Evolutionary conservation across 2,797 vertebrate genomes (phyloP).

Genomic region (Sphaeramia orbicularis): DNA sequence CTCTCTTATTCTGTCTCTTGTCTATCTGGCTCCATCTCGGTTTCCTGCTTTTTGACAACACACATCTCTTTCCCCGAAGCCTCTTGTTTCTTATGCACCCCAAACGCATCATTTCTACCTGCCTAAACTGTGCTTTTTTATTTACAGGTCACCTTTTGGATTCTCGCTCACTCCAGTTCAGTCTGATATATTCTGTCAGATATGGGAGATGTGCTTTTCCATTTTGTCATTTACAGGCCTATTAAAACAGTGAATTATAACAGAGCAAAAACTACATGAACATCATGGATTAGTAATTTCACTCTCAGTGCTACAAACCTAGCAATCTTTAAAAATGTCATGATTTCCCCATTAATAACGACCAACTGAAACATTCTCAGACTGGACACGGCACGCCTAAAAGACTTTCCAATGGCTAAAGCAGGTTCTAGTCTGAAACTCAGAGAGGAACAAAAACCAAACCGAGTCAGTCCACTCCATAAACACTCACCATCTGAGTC

Average conservation of each 20-base stretch:
- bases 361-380: no score
- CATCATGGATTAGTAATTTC: neutral
- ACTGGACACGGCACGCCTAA: no score
- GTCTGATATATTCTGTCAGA: neutral
- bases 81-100: slow-evolving; percentile 29
- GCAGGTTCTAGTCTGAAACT: no score
- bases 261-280: neutral
- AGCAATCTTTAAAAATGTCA: slow-evolving; percentile 15
- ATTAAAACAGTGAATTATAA: slow-evolving; percentile 14
- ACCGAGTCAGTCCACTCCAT: no score
- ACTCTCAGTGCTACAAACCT: slow-evolving; percentile 16
- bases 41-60: slow-evolving; percentile 65
- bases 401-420: no score
- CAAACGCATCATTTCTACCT: slow-evolving; percentile 27
- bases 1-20: slow-evolving; percentile 69
- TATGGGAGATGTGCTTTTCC: neutral
- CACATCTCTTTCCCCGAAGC: slow-evolving; percentile 34
- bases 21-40: slow-evolving; percentile 68
- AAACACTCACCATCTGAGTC: no score
- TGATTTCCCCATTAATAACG: slow-evolving; percentile 1
- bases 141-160: slow-evolving; percentile 35
- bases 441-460: no score
- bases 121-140: slow-evolving; percentile 21
- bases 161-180: slow-evolving; percentile 6
- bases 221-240: slow-evolving; percentile 16